Conservation (phyloP, 2,797 vertebrate species). For the Xenopus petersii region DNA sequence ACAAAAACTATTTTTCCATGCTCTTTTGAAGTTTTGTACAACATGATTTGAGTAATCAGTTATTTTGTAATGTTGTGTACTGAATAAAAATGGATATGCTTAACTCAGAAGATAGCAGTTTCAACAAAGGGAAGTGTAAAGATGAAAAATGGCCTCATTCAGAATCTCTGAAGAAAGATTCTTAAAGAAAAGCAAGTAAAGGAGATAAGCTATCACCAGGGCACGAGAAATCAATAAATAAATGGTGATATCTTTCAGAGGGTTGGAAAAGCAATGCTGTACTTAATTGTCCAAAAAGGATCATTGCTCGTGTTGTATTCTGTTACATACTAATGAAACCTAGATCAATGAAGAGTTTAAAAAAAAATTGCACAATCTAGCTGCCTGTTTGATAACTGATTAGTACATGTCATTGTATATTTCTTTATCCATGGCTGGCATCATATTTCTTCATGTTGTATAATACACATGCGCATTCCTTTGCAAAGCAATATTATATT, state of each 20-base stretch:
- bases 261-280: conserved; percentile 47
- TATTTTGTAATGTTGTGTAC: conserved; percentile 1
- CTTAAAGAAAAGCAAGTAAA: conserved; percentile 23
- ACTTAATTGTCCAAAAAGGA: conserved; percentile 44
- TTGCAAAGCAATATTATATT: too few species aligned
- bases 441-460: background rate
- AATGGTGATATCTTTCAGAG: conserved; percentile 42
- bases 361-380: conserved; percentile 23
- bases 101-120: background rate
- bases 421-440: background rate
- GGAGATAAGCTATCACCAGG: conserved; percentile 29
- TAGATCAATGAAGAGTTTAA: conserved; percentile 43
- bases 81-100: conserved; percentile 14
- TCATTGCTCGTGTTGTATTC: conserved; percentile 51
- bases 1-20: background rate
- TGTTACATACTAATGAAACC: conserved; percentile 49
- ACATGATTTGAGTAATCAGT: conserved; percentile 1
- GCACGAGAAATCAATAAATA: conserved; percentile 42
- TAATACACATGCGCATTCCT: too few species aligned
- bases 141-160: conserved; percentile 19
- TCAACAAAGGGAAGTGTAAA: conserved; percentile 13
- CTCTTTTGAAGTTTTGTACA: background rate
- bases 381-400: conserved; percentile 45
- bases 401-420: background rate
- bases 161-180: background rate